Percentiles rank a stretch among this genome's conserved stretches.
These are phyloP conservation scores for Acrocephalus arundinaceus DNA, from an alignment of 2,113 vertebrate species.

Conservation along the genomic window DNA sequence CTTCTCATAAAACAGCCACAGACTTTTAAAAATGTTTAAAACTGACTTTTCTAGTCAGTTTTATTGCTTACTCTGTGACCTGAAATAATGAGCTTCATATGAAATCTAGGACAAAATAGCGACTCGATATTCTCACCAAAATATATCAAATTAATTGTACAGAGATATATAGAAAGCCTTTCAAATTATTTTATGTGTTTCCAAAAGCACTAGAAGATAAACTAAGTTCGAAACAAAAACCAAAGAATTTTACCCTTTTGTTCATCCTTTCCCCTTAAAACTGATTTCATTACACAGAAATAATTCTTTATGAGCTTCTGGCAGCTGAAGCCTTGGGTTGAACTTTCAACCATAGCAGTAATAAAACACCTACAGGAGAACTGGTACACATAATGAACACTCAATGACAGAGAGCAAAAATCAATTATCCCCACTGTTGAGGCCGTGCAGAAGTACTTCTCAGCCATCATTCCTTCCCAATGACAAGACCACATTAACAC, in stretches of 20 bases:
- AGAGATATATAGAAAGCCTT: not conserved
- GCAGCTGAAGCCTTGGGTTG: not conserved
- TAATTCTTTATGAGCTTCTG: not conserved
- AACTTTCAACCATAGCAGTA: not conserved
- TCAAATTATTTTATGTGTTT: not conserved
- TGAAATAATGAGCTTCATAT: not conserved
- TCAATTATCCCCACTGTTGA: not conserved
- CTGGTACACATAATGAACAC: not conserved
- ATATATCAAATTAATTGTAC: not conserved
- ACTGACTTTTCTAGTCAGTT: not conserved
- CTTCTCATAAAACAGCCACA: not conserved
- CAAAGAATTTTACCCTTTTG: not conserved
- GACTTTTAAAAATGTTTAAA: not conserved
- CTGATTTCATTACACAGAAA: not conserved
- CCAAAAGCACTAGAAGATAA: not conserved
- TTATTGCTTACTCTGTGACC: not conserved
- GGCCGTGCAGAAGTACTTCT: not conserved
- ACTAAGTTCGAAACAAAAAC: not conserved
- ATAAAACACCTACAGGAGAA: not conserved
- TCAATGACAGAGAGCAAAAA: not conserved
- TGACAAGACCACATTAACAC: fast-evolving
- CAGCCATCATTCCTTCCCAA: not conserved
- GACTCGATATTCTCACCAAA: not conserved
- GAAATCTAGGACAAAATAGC: constrained; percentile 9
- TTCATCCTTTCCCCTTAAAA: not conserved